Conservation (phyloP, 1,140 invertebrate species). For the Anthonomus grandis region DNA sequence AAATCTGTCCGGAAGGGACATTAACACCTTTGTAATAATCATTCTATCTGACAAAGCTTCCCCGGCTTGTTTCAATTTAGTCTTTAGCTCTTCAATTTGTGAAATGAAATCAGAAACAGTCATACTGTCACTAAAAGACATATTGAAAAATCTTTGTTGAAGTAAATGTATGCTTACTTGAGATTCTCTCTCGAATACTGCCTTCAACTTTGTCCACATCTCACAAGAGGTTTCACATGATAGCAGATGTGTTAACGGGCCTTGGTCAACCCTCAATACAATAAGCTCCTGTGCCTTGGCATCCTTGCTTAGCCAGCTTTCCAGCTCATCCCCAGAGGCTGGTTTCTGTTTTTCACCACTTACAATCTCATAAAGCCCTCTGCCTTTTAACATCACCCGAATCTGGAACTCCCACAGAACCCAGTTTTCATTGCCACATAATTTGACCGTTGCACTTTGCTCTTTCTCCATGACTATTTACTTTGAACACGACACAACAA, state of each 20-base stretch:
- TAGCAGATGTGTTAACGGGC: constrained; percentile 35
- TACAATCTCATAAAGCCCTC: too few species aligned
- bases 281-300: too few species aligned
- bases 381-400: too few species aligned
- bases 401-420: too few species aligned
- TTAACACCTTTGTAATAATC: constrained; percentile 41
- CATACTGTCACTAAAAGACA: constrained; percentile 9
- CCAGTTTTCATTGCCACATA: too few species aligned
- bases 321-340: too few species aligned
- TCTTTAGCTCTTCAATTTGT: constrained; percentile 34
- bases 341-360: too few species aligned
- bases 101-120: constrained; percentile 31
- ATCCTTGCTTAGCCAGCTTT: too few species aligned
- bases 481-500: too few species aligned
- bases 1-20: constrained; percentile 37
- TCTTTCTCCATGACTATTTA: too few species aligned
- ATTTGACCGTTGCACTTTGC: too few species aligned
- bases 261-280: constrained; percentile 31
- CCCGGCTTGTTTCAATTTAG: constrained; percentile 34
- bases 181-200: constrained; percentile 32
- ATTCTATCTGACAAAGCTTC: constrained; percentile 37
- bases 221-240: constrained; percentile 38
- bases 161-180: constrained; percentile 17
- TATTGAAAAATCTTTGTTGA: constrained; percentile 8
- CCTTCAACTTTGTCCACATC: constrained; percentile 41